Conservation (phyloP, 1,140 invertebrate species). For the Eupristina koningsbergeri region DNA sequence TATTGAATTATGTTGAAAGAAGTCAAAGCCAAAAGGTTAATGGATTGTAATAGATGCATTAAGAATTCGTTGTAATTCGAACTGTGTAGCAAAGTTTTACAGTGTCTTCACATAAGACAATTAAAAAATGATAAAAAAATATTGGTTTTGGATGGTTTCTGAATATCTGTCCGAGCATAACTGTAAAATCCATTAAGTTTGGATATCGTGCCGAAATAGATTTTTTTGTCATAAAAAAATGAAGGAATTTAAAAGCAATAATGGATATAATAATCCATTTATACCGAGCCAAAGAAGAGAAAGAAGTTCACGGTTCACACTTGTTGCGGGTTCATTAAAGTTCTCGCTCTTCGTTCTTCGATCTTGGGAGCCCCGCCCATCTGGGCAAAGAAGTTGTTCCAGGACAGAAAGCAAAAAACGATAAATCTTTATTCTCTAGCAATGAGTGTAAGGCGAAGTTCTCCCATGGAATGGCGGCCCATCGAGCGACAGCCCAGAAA, state of each 20-base stretch:
- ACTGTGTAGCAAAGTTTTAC: not conserved
- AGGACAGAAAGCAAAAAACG: not conserved
- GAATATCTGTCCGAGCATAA: too few species aligned
- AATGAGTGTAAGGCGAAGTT: not conserved
- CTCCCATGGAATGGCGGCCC: not conserved
- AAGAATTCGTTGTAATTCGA: not conserved
- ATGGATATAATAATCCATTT: too few species aligned
- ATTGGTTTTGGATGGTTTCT: too few species aligned
- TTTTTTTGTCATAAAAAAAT: too few species aligned
- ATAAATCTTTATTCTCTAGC: not conserved
- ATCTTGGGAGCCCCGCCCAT: not conserved
- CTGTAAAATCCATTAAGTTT: too few species aligned
- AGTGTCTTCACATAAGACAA: not conserved
- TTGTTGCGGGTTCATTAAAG: too few species aligned
- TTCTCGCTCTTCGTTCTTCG: too few species aligned
- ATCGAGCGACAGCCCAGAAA: not conserved
- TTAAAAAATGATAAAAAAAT: too few species aligned
- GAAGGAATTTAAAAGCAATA: too few species aligned
- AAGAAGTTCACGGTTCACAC: too few species aligned
- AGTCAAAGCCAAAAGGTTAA: not conserved
- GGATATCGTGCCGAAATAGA: too few species aligned
- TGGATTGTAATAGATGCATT: slow-evolving; percentile 1
- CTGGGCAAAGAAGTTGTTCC: not conserved
- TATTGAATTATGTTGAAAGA: slow-evolving; percentile 16
- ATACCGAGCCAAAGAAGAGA: too few species aligned